Evolutionary conservation across 1,140 invertebrate species (phyloP).

Genomic region (Conus ventricosus): DNA sequence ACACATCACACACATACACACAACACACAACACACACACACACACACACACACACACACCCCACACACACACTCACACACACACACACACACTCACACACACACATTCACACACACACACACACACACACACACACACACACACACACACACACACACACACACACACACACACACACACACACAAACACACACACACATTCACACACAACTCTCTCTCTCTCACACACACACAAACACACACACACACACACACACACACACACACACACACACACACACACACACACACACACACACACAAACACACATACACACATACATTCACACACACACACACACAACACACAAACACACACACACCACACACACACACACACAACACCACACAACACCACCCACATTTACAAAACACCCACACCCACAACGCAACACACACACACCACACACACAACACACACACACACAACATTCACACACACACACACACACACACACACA

Average conservation of each 20-base stretch:
- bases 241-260: not conserved
- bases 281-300: too few relatives aligned
- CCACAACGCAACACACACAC: not conserved
- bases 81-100: slow-evolving; percentile 2
- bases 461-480: not conserved
- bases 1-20: not conserved
- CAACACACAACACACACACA: not conserved
- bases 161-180: not conserved
- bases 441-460: not conserved
- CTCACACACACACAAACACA: too few relatives aligned
- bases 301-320: too few relatives aligned
- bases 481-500: too few relatives aligned
- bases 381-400: too few relatives aligned
- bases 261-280: slow-evolving; percentile 5
- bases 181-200: not conserved
- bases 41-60: not conserved
- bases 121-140: not conserved
- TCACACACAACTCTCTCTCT: too few relatives aligned
- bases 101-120: not conserved
- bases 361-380: slow-evolving; percentile 5
- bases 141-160: not conserved
- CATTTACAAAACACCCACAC: not conserved
- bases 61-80: not conserved
- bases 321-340: too few relatives aligned
- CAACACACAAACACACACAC: too few relatives aligned